Conservation (phyloP, 1,140 invertebrate species). For the Conus ventricosus region DNA sequence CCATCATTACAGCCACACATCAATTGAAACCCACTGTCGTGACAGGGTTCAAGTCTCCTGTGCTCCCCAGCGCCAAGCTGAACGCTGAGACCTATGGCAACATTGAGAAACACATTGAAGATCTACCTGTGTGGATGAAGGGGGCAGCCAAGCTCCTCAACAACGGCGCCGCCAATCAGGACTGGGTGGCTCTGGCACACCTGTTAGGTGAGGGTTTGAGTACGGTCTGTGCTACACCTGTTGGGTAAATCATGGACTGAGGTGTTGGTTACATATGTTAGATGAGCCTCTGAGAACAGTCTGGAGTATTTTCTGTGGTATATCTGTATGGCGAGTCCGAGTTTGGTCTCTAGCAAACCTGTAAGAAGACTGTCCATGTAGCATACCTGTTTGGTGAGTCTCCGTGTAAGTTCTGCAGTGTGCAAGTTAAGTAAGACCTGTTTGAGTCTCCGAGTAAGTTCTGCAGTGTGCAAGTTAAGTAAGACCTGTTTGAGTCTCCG, state of each 20-base stretch:
- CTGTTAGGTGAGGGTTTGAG: conserved; percentile 62
- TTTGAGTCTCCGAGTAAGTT: too few species aligned
- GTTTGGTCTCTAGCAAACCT: too few species aligned
- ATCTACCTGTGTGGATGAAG: conserved; percentile 73
- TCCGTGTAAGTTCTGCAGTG: too few species aligned
- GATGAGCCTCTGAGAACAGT: not conserved
- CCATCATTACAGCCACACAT: too few species aligned
- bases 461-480: too few species aligned
- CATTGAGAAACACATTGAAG: conserved; percentile 61
- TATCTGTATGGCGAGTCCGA: too few species aligned
- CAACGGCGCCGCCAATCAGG: conserved; percentile 68
- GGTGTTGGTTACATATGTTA: not conserved
- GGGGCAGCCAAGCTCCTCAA: conserved; percentile 75
- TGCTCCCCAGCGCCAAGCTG: conserved; percentile 54
- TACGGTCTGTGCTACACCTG: not conserved
- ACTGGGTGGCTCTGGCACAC: conserved; percentile 74
- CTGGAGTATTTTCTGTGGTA: too few species aligned
- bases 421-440: too few species aligned
- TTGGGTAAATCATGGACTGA: not conserved
- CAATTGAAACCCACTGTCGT: not conserved
- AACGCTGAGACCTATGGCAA: conserved; percentile 60
- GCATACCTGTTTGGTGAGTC: too few species aligned
- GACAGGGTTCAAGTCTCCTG: conserved; percentile 62
- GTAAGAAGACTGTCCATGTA: too few species aligned
- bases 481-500: too few species aligned